Percentiles rank a stretch among this genome's conserved stretches.
Evolutionary conservation across 2,888 invertebrate genomes (phyloP).

Genomic region (Pyrocoelia pectoralis): DNA sequence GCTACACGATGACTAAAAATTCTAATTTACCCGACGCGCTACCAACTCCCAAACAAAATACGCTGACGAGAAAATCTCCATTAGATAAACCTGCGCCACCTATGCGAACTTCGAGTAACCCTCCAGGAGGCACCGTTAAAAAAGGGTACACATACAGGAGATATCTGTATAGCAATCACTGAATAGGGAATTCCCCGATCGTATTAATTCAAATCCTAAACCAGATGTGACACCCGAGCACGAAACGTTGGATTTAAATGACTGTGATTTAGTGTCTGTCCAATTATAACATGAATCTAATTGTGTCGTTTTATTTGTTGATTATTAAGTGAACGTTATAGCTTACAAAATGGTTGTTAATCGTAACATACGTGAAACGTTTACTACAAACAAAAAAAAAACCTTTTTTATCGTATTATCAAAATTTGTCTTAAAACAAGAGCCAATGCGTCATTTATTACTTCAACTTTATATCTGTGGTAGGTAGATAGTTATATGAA

Average conservation of each 20-base stretch:
- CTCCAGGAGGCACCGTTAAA: conserved; percentile 68
- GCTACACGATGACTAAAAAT: conserved; percentile 61
- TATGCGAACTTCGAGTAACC: conserved; percentile 56
- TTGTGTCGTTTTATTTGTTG: conserved; percentile 48
- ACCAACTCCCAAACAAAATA: conserved; percentile 51
- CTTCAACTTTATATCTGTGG: too few relatives aligned
- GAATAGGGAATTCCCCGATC: conserved; percentile 41
- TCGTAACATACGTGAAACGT: too few relatives aligned
- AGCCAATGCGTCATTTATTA: too few relatives aligned
- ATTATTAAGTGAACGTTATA: conserved; percentile 34
- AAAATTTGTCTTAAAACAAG: not conserved
- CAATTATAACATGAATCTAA: conserved; percentile 55
- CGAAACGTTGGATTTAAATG: conserved; percentile 46
- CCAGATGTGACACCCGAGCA: conserved; percentile 51
- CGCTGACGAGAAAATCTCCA: conserved; percentile 45
- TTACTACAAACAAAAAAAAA: too few relatives aligned
- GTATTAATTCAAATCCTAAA: conserved; percentile 28
- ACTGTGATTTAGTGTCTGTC: conserved; percentile 56
- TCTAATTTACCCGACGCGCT: conserved; percentile 50
- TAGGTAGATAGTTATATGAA: too few relatives aligned
- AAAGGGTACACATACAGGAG: conserved; percentile 84
- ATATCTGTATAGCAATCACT: conserved; percentile 73
- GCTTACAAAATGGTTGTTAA: not conserved
- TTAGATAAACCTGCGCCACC: conserved; percentile 57
- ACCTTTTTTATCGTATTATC: conserved; percentile 17